Conservation (phyloP, 2,888 invertebrate species). For the Neoitamus cyanurus region DNA sequence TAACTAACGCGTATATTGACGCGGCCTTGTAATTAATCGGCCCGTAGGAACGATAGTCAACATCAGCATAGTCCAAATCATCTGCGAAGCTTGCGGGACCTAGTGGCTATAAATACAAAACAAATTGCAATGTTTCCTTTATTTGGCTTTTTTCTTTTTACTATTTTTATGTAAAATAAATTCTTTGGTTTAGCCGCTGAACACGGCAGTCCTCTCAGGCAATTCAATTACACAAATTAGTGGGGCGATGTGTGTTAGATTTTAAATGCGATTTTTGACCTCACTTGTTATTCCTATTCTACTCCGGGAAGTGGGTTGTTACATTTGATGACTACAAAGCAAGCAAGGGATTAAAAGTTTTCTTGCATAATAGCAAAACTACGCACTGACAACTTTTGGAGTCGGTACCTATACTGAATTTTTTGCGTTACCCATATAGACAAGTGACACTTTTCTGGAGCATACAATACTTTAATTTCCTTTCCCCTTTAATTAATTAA, state of each 20-base stretch:
- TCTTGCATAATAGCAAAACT: neutral
- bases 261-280: neutral
- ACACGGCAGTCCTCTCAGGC: neutral
- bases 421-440: no score
- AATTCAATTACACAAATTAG: neutral
- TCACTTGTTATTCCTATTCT: neutral
- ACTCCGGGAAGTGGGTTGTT: neutral
- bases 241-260: neutral
- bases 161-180: neutral
- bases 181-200: neutral
- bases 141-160: neutral
- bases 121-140: slow-evolving; percentile 9
- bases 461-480: no score
- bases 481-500: no score
- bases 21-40: slow-evolving; percentile 93
- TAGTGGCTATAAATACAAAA: slow-evolving; percentile 74
- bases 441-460: no score
- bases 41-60: slow-evolving; percentile 89
- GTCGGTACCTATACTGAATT: neutral
- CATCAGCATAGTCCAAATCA: slow-evolving; percentile 90
- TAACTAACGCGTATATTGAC: slow-evolving; percentile 82
- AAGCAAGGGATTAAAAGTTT: neutral
- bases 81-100: slow-evolving; percentile 72
- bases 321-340: neutral
- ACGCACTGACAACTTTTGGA: no score